Evolutionary conservation across 2,113 vertebrate genomes (phyloP).

Genomic region (Ochotona curzoniae): DNA sequence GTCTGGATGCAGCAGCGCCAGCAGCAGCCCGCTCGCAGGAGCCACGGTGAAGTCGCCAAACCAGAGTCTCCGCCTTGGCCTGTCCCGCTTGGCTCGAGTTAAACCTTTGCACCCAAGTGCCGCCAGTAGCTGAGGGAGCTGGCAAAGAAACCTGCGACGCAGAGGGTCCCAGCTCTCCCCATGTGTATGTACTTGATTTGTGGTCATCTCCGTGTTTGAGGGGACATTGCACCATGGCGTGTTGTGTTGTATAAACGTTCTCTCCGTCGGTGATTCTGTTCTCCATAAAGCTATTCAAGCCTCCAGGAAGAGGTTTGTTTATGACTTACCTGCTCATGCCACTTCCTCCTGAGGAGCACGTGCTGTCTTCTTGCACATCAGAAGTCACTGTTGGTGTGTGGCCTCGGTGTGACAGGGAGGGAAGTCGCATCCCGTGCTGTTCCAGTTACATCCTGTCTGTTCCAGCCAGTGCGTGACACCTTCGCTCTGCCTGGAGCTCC

Average conservation of each 20-base stretch:
- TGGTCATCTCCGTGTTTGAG: neutral
- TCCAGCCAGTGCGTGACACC: neutral
- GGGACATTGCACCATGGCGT: neutral
- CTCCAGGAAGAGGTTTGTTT: neutral
- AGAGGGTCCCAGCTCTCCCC: neutral
- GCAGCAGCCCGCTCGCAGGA: slow-evolving; percentile 65
- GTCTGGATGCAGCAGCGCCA: slow-evolving; percentile 83
- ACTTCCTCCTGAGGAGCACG: neutral
- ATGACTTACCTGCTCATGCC: neutral
- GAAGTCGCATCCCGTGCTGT: neutral
- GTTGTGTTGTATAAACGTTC: neutral
- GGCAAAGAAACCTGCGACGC: neutral
- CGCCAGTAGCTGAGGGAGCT: slow-evolving; percentile 82
- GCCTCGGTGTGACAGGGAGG: neutral
- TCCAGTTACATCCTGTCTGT: neutral
- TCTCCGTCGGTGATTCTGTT: neutral
- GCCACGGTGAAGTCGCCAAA: slow-evolving; percentile 88
- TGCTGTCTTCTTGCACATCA: neutral
- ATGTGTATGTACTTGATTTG: neutral
- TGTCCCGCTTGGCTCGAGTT: slow-evolving; percentile 93
- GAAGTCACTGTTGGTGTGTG: neutral
- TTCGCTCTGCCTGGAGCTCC: neutral
- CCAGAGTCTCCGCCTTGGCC: slow-evolving; percentile 93
- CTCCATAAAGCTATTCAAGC: neutral
- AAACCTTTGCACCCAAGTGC: slow-evolving; percentile 93